Conservation (phyloP, 2,113 vertebrate genomes). For the Hemiprocne comata region DNA sequence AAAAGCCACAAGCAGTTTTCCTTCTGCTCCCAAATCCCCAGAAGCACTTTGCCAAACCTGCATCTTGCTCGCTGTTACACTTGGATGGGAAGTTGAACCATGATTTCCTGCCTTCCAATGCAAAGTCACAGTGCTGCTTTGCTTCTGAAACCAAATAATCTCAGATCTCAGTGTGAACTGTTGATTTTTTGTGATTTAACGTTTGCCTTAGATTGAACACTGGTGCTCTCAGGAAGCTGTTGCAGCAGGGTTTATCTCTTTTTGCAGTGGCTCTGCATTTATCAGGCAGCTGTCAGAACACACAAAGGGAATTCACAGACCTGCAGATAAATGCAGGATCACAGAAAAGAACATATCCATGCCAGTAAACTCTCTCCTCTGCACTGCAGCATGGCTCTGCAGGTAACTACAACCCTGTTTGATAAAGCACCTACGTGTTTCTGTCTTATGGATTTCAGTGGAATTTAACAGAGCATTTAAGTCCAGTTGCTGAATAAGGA, state of each 20-base stretch:
- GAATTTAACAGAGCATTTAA: neutral
- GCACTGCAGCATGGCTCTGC: neutral
- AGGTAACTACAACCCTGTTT: neutral
- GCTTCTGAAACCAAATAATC: neutral
- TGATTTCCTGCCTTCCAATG: neutral
- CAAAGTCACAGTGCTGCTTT: neutral
- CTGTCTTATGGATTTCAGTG: neutral
- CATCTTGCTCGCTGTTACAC: neutral
- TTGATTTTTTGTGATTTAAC: constrained; percentile 16
- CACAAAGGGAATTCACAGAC: constrained; percentile 18
- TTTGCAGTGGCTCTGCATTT: constrained; percentile 21
- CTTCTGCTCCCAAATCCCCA: neutral
- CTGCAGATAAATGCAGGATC: neutral
- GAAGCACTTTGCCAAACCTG: neutral
- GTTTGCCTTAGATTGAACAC: constrained; percentile 23
- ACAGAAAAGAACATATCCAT: neutral
- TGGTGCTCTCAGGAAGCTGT: constrained; percentile 36
- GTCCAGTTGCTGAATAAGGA: neutral
- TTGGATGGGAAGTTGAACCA: neutral
- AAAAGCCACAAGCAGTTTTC: neutral
- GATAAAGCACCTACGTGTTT: neutral
- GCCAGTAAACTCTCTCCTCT: neutral
- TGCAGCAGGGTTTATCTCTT: constrained; percentile 34
- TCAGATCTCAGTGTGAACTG: constrained; percentile 28
- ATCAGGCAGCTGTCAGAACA: neutral